phyloP scores from a whole-genome alignment of 2,113 vertebrate genomes.

The Istiophorus platypterus region DNA sequence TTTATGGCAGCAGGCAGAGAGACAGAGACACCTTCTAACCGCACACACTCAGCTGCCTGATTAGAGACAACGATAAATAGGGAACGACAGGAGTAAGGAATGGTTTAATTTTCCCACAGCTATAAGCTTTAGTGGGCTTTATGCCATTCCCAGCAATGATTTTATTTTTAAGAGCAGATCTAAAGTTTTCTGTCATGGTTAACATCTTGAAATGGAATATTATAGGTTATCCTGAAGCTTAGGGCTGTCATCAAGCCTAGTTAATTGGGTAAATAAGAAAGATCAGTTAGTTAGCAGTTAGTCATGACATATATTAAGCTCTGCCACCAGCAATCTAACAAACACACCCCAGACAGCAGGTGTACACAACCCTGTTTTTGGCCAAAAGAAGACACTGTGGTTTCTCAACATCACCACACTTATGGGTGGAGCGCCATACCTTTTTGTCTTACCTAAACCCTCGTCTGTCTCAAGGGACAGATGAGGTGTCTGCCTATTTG shows the following conservation, averaged over 20 bases:
- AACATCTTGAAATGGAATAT: constrained; percentile 14
- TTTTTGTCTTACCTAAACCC: not conserved
- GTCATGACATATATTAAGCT: constrained; percentile 25
- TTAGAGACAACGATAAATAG: constrained; percentile 49
- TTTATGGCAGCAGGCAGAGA: constrained; percentile 39
- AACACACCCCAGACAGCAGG: constrained; percentile 26
- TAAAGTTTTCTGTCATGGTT: not conserved
- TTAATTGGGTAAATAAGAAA: constrained; percentile 12
- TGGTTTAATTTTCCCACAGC: constrained; percentile 38
- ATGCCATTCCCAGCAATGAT: not conserved
- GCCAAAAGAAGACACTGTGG: not conserved
- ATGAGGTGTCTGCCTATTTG: not conserved
- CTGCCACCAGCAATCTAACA: constrained; percentile 16
- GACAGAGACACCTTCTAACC: constrained; percentile 56
- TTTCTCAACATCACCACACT: constrained; percentile 6
- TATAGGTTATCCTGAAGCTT: not conserved
- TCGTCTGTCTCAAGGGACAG: not conserved
- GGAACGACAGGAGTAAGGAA: constrained; percentile 24
- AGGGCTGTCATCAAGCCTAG: constrained; percentile 12
- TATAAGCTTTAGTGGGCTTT: not conserved
- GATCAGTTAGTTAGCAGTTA: constrained; percentile 27
- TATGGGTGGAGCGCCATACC: not conserved
- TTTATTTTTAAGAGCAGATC: not conserved
- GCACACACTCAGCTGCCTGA: constrained; percentile 36
- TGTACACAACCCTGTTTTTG: constrained; percentile 8